These are phyloP conservation scores for Pituophis catenifer DNA, from an alignment of 2,113 vertebrate species.

Conservation along the genomic window DNA sequence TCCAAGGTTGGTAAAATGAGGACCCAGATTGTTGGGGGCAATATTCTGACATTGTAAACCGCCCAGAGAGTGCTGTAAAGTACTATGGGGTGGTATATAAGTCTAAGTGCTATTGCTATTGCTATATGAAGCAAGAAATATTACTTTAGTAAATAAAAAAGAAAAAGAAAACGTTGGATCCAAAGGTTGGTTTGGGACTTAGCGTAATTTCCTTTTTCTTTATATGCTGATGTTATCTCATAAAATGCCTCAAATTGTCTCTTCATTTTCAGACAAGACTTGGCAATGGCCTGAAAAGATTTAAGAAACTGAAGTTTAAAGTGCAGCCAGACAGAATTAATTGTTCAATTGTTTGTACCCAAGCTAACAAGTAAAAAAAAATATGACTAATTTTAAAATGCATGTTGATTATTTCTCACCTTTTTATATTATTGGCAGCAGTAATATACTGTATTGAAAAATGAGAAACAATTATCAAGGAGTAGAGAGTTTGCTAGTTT, in stretches of 20 bases:
- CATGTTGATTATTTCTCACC: not conserved
- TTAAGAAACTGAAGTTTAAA: not conserved
- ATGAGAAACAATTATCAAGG: no score
- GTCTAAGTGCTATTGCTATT: no score
- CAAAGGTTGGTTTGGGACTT: not conserved
- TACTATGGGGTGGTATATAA: no score
- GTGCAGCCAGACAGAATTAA: not conserved
- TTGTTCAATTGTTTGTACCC: not conserved
- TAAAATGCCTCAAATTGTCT: not conserved
- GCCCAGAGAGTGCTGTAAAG: no score
- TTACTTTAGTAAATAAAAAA: not conserved
- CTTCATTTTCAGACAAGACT: not conserved
- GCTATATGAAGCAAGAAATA: not conserved
- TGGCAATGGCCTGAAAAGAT: not conserved
- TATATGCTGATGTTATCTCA: not conserved
- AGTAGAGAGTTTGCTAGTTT: no score
- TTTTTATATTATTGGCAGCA: not conserved
- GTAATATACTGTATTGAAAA: not conserved
- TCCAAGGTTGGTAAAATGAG: no score
- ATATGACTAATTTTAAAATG: not conserved
- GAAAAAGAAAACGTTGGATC: not conserved
- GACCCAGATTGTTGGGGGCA: no score
- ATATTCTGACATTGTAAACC: no score
- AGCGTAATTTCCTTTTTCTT: not conserved
- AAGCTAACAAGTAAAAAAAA: not conserved